Conservation (phyloP, 1,140 invertebrate genomes). For the Thalassaphorura encarpata region DNA sequence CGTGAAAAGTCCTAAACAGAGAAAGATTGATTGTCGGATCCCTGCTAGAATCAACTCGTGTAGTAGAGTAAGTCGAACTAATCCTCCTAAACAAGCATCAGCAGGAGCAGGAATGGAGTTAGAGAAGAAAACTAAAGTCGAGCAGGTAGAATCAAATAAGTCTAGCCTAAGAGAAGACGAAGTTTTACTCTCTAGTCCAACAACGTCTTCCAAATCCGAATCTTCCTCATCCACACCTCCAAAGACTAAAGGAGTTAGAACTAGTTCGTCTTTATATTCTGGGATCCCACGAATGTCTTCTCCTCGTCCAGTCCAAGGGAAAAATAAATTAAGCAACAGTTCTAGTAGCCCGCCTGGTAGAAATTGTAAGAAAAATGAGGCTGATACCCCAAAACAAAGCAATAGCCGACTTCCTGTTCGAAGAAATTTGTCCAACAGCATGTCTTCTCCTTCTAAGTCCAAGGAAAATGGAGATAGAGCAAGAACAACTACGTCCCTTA, state of each 20-base stretch:
- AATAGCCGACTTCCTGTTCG: neutral
- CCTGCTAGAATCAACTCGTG: too few species aligned
- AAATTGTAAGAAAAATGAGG: neutral
- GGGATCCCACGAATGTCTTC: slow-evolving; percentile 23
- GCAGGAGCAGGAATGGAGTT: too few species aligned
- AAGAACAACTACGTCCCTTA: too few species aligned
- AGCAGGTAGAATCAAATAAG: too few species aligned
- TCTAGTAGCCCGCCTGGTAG: neutral
- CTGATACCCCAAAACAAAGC: neutral
- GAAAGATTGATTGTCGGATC: too few species aligned
- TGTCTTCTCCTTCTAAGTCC: neutral
- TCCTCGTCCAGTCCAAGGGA: slow-evolving; percentile 6
- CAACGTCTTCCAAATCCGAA: slow-evolving; percentile 9
- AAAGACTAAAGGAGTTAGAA: neutral
- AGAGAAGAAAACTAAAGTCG: too few species aligned
- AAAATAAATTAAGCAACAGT: neutral
- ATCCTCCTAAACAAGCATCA: too few species aligned
- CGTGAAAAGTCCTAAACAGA: too few species aligned
- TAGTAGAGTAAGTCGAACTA: too few species aligned
- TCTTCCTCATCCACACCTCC: neutral
- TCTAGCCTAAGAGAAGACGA: neutral
- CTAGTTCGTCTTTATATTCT: slow-evolving; percentile 11
- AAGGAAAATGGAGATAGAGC: too few species aligned
- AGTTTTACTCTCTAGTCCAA: neutral
- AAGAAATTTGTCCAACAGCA: neutral